Percentiles rank a stretch among this genome's conserved stretches.
These are phyloP conservation scores for Troides oblongomaculatus DNA, from an alignment of 2,888 invertebrate species.

Conservation along the genomic window DNA sequence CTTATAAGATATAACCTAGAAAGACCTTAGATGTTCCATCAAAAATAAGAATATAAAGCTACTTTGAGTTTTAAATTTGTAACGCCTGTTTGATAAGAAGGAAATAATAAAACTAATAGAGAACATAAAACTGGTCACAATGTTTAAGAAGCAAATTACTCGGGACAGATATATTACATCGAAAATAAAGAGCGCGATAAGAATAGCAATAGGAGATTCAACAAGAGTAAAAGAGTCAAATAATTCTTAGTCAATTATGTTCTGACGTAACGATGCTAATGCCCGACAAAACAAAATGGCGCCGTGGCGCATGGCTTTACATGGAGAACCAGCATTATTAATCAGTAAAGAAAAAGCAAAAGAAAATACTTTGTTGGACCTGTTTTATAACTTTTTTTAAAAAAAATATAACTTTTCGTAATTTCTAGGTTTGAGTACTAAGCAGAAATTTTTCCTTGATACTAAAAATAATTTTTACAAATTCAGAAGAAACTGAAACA, in stretches of 20 bases:
- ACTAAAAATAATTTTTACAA: not conserved
- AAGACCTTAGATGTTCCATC: not conserved
- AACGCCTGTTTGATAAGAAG: no score
- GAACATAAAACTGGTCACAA: not conserved
- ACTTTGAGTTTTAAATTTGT: no score
- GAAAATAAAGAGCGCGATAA: not conserved
- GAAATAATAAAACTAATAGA: not conserved
- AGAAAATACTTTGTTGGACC: not conserved
- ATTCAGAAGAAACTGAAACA: slow-evolving; percentile 4
- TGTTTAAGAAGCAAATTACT: not conserved
- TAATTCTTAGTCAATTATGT: slow-evolving; percentile 5
- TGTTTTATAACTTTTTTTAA: no score
- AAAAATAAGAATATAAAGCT: no score
- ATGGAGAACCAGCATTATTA: not conserved
- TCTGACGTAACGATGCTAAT: slow-evolving; percentile 12
- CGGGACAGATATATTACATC: not conserved
- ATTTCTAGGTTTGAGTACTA: not conserved
- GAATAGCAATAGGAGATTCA: not conserved
- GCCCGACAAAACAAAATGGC: slow-evolving; percentile 21
- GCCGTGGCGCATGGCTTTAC: not conserved
- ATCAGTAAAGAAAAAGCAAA: not conserved
- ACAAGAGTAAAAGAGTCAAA: slow-evolving; percentile 13
- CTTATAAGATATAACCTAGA: no score
- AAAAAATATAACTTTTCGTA: not conserved
- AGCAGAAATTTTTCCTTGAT: not conserved